A percentile compares a stretch with the other conserved stretches of the same genome.
phyloP scores from a whole-genome alignment of 2,888 invertebrate species.

The Aphidoletes aphidimyza region DNA sequence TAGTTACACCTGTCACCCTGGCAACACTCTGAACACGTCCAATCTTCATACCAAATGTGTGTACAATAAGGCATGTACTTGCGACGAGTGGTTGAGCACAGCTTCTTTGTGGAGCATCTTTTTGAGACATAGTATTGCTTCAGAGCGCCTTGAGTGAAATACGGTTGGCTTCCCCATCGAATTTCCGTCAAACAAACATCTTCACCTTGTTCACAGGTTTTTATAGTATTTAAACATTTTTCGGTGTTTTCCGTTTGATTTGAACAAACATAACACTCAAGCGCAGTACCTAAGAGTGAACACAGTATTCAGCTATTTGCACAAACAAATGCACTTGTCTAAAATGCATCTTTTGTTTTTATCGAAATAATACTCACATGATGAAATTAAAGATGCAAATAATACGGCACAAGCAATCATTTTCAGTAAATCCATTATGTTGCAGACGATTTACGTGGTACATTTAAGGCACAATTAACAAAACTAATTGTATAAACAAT shows the following conservation, averaged over 20 bases:
- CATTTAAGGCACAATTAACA: not conserved
- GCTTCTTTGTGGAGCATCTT: conserved; percentile 82
- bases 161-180: conserved; percentile 91
- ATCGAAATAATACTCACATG: not conserved
- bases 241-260: conserved; percentile 92
- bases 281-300: conserved; percentile 63
- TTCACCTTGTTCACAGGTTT: conserved; percentile 87
- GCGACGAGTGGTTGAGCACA: conserved; percentile 79
- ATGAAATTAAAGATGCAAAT: conserved; percentile 45
- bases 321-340: not conserved
- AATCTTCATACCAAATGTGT: conserved; percentile 95
- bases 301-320: not conserved
- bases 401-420: not conserved
- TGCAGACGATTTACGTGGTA: not conserved
- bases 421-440: not conserved
- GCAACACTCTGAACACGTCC: conserved; percentile 96
- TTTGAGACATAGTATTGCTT: conserved; percentile 95
- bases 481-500: conserved; percentile 2
- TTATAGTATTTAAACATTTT: conserved; percentile 92
- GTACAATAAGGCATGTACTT: conserved; percentile 83
- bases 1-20: conserved; percentile 96
- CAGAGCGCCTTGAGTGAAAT: conserved; percentile 91
- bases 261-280: conserved; percentile 96
- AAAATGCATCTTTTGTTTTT: not conserved
- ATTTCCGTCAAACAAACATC: conserved; percentile 85